Evolutionary conservation across 2,113 vertebrate species (phyloP), one percentile per base, ranked within the genome.

Genomic region (Scatophagus argus): DNA sequence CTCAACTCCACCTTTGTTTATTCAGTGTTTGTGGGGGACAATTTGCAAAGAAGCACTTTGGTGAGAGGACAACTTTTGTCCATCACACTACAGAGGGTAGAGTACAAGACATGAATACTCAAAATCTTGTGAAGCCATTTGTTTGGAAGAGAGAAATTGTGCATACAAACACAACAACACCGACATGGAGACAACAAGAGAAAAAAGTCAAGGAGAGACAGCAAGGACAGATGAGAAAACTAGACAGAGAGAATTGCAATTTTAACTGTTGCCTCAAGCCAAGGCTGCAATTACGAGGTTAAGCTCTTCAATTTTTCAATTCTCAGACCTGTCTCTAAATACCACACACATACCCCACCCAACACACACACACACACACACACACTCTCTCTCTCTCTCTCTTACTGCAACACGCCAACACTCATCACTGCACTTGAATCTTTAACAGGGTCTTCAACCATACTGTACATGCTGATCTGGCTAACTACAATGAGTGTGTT

Each of bases 271-370:
- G 71, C 70, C 76, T 85, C 13, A 74, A 81, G 70, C 41, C 19
- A 78, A 76, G 56, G 67, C 58, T 76, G 82, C 80, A 85, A 87
- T 84, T 89, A 86, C 75, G 6, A 64, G 77, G 79, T 83, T 81
- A 84, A 81, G 71, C 56, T 84, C 54, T 74, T 82, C 6, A 55
- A 81, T 85, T 83, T 75, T 83, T 87, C 38, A 71, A 54, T 81
- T 81, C 41, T 14, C n/a, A 49, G 49, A 74, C 51, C 27, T 62
- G 68, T 66, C 39, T 81, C 29, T 63, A 54, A 87, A 76, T 65
- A 65, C 31, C 4, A 66, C 56, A 41, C 36, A 62, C 67, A 32
- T n/a, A 41, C 9, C 77, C 76, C 27, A 69, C n/a, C 6, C 3
- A 64, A 59, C 66, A 32, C 5, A 12, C 23, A 19, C 17, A 58